phyloP scores from a whole-genome alignment of 2,888 invertebrate species.

The Melanostoma scalare region DNA sequence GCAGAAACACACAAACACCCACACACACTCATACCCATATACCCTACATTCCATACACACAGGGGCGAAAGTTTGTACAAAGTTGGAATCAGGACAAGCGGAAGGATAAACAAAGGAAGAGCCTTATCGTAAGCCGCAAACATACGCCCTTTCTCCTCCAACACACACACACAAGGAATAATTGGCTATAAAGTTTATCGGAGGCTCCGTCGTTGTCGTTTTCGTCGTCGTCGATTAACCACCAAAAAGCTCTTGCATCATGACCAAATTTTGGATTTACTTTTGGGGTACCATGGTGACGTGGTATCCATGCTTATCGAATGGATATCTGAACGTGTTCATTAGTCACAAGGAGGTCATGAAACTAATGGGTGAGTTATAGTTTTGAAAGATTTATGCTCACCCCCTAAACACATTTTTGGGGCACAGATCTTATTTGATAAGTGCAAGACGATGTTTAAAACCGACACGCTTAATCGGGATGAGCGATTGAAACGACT shows the following conservation, averaged over 20 bases:
- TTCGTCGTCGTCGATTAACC: constrained; percentile 52
- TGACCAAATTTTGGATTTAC: constrained; percentile 76
- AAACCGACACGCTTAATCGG: too few relatives aligned
- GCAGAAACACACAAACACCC: not conserved
- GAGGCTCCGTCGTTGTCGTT: constrained; percentile 23
- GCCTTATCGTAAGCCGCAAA: constrained; percentile 63
- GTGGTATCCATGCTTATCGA: constrained; percentile 82
- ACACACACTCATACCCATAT: too few relatives aligned
- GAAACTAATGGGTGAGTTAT: constrained; percentile 89
- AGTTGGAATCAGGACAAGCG: constrained; percentile 66
- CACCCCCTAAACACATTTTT: too few relatives aligned
- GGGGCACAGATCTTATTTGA: not conserved
- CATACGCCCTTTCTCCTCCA: constrained; percentile 40
- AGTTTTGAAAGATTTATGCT: constrained; percentile 38
- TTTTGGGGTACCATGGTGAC: constrained; percentile 77
- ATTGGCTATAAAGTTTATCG: constrained; percentile 68
- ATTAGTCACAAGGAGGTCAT: constrained; percentile 91
- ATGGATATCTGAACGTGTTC: constrained; percentile 90
- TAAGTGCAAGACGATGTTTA: too few relatives aligned
- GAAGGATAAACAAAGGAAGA: constrained; percentile 69
- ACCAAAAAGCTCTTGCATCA: constrained; percentile 64
- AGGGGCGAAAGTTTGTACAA: constrained; percentile 50
- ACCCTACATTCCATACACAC: too few relatives aligned
- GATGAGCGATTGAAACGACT: too few relatives aligned
- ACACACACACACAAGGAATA: constrained; percentile 56